A percentile compares a stretch with the other conserved stretches of the same genome.
phyloP scores from a whole-genome alignment of 2,797 vertebrate genomes.

The Lithobates sylvaticus region DNA sequence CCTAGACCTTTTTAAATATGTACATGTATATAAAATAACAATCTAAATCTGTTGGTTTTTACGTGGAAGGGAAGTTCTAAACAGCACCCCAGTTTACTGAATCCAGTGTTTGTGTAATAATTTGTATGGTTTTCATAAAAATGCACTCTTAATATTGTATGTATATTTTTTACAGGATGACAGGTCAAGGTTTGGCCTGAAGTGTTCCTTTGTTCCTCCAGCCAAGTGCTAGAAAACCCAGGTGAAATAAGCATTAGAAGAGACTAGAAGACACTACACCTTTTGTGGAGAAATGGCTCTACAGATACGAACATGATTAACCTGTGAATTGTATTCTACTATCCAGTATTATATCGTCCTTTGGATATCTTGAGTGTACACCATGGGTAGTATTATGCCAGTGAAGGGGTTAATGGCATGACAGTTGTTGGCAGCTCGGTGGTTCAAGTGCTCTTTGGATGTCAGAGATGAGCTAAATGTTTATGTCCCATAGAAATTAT shows the following conservation, averaged over 20 bases:
- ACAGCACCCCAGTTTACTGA: too few relatives aligned
- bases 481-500: background rate
- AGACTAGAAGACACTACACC: slow-evolving; percentile 28
- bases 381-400: slow-evolving; percentile 15
- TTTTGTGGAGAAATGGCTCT: slow-evolving; percentile 2
- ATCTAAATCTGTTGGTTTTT: too few relatives aligned
- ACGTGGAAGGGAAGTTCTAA: too few relatives aligned
- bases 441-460: background rate
- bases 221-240: slow-evolving; percentile 11
- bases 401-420: slow-evolving; percentile 41
- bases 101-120: too few relatives aligned
- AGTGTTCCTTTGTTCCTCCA: slow-evolving; percentile 19
- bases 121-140: too few relatives aligned
- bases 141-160: background rate
- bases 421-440: slow-evolving; percentile 3
- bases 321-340: slow-evolving; percentile 28
- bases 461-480: background rate
- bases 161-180: slow-evolving; percentile 10
- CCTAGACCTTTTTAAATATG: too few relatives aligned
- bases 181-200: slow-evolving; percentile 28
- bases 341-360: slow-evolving; percentile 47
- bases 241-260: slow-evolving; percentile 35
- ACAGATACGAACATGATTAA: slow-evolving; percentile 4
- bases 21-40: too few relatives aligned
- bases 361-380: slow-evolving; percentile 21